A percentile compares a stretch with the other conserved stretches of the same genome.
Evolutionary conservation across 2,888 invertebrate species (phyloP).

Genomic region (Philonicus albiceps): DNA sequence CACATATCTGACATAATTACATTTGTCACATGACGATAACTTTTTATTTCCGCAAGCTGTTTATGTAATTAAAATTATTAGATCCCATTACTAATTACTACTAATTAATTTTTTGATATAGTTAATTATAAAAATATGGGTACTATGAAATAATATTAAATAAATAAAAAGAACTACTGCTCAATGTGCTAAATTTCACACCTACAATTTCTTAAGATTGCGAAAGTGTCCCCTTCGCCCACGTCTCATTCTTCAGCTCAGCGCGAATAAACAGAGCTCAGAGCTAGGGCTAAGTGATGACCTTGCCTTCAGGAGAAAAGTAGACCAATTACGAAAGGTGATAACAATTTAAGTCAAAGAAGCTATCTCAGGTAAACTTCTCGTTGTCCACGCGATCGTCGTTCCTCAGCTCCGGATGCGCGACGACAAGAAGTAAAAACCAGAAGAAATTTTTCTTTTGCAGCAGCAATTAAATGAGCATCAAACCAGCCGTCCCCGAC

Average conservation of each 20-base stretch:
- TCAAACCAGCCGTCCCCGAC: not conserved
- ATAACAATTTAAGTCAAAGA: not conserved
- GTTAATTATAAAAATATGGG: not conserved
- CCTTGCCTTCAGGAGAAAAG: not conserved
- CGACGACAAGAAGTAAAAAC: not conserved
- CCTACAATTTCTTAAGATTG: not conserved
- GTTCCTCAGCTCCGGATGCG: not conserved
- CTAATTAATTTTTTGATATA: not conserved
- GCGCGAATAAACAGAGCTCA: not conserved
- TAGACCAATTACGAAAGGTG: not conserved
- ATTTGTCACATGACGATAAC: not conserved
- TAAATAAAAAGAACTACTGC: not conserved
- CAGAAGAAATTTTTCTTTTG: not conserved
- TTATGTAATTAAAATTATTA: not conserved
- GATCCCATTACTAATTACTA: too few species aligned
- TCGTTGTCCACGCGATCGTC: not conserved
- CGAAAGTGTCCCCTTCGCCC: not conserved
- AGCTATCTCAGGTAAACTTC: not conserved
- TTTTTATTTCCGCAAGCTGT: not conserved
- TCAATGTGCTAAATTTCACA: not conserved
- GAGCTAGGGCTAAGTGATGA: not conserved
- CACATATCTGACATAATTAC: too few species aligned
- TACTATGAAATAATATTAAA: not conserved
- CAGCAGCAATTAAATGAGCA: not conserved
- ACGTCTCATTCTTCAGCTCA: not conserved